phyloP scores from a whole-genome alignment of 2,888 invertebrate genomes.

The Aporophyla nigra region DNA sequence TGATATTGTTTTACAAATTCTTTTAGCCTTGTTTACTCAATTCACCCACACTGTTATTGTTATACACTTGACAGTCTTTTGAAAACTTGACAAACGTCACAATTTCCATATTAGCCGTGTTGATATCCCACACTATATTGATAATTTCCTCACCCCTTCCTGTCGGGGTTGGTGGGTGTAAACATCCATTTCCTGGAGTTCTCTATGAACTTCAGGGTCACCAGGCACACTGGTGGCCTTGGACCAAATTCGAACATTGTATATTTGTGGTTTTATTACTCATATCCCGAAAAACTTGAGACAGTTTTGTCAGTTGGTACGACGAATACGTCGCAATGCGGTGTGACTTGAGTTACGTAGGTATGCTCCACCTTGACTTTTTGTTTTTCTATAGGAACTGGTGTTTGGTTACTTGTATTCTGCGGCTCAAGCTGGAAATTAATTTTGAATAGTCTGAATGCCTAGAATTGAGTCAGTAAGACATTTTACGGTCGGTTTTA shows the following conservation, averaged over 20 bases:
- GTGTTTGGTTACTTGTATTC: slow-evolving; percentile 8
- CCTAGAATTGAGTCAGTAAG: background rate
- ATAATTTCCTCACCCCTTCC: slow-evolving; percentile 48
- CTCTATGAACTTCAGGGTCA: slow-evolving; percentile 68
- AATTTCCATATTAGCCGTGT: background rate
- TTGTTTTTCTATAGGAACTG: slow-evolving; percentile 2
- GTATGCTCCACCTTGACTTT: slow-evolving; percentile 26
- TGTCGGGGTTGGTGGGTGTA: slow-evolving; percentile 49
- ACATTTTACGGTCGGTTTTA: too few relatives aligned
- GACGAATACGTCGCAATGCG: slow-evolving; percentile 42
- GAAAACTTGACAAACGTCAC: background rate
- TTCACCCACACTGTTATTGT: slow-evolving; percentile 3
- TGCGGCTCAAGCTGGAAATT: background rate
- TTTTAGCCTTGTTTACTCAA: background rate
- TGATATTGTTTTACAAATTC: slow-evolving; percentile 25
- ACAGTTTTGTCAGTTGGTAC: slow-evolving; percentile 11
- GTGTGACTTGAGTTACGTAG: slow-evolving; percentile 9
- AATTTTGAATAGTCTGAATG: background rate
- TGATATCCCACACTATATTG: slow-evolving; percentile 26
- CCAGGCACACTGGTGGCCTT: slow-evolving; percentile 45
- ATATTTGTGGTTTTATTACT: slow-evolving; percentile 35
- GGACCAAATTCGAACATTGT: slow-evolving; percentile 42
- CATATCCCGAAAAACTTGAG: slow-evolving; percentile 28
- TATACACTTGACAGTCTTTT: slow-evolving; percentile 2
- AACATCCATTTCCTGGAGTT: slow-evolving; percentile 65